Evolutionary conservation across 2,113 vertebrate species (phyloP), one percentile per base, ranked within the genome.

Genomic region (Channa maculata): DNA sequence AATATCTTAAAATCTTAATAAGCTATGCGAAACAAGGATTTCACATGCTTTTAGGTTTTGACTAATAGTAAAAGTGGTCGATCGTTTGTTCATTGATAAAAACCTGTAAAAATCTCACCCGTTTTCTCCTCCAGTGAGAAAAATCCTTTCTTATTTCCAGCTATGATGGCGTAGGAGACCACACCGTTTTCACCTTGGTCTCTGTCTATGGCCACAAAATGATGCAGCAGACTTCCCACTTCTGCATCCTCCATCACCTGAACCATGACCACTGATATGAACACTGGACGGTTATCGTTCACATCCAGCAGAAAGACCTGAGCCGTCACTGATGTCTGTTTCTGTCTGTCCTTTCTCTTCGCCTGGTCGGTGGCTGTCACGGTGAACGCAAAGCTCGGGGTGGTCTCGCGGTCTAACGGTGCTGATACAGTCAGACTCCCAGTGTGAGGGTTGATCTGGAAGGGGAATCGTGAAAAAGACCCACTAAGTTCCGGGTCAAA

Each of bases 251-350:
- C 97, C 91, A 85, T 77, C 66, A 95, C 71, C 24, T 49, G 92
- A 38, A 88, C 83, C 0, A 88, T 6, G 49, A 94, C 90, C 0
- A 37, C 78, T 14, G 97, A 97, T 0, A 77, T 9, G 64, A 99
- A 96, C 55, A 62, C 84, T 0, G 98, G 97, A 9, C 84, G 92
- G 90, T 98, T 96, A 88, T 99, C 98, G 39, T 99, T 99, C 41
- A 94, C 65, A 13, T 98, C 97, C 79, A 96, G 79, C 86, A 99
- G 80, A 75, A 96, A 89, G 48, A 98, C 84, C 89, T 94, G 95
- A 7, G 76, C 96, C 3, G 93, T 91, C 84, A 96, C 67, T 0
- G 95, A 94, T 12, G 83, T 65, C 50, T 79, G 38, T 6, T 83
- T 91, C 1, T 92, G 92, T 54, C 96, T 94, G 2, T 88, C 93